Conservation (phyloP, 2,888 invertebrate genomes). For the Megalurothrips usitatus region DNA sequence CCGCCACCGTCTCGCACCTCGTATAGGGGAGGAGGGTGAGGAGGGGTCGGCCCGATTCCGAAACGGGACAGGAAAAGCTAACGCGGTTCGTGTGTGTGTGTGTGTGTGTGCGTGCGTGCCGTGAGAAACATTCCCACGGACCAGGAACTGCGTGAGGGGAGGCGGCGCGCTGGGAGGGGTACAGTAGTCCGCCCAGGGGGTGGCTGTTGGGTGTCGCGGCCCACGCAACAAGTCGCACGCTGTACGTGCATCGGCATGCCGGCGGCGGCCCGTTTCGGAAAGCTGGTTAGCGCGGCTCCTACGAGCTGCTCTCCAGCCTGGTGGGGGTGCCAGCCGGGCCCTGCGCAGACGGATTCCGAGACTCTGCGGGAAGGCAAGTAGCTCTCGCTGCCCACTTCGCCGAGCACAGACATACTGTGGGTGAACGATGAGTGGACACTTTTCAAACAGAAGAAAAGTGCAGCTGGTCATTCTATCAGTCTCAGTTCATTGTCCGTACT, state of each 20-base stretch:
- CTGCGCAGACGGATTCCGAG: too few relatives aligned
- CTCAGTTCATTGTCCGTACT: too few relatives aligned
- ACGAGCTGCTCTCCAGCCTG: not conserved
- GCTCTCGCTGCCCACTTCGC: too few relatives aligned
- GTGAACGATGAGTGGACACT: too few relatives aligned
- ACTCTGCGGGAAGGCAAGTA: too few relatives aligned
- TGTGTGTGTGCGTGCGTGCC: not conserved
- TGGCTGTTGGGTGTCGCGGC: too few relatives aligned
- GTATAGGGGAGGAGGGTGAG: not conserved
- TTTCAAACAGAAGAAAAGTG: too few relatives aligned
- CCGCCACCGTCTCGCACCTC: not conserved
- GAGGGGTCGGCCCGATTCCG: conserved; percentile 2
- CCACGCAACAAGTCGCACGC: too few relatives aligned
- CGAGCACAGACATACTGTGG: too few relatives aligned
- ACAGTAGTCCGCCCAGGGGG: not conserved
- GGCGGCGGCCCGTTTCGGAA: not conserved
- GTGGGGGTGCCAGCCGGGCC: not conserved
- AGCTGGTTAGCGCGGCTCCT: not conserved
- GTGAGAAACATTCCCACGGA: conserved; percentile 8
- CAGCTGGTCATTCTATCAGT: too few relatives aligned
- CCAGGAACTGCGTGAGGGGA: conserved; percentile 5
- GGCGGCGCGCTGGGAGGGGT: not conserved
- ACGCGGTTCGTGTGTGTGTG: not conserved
- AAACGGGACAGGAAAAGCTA: not conserved
- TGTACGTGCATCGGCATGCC: not conserved